phyloP scores from a whole-genome alignment of 2,888 invertebrate species.

The Chrysodeixis includens region DNA sequence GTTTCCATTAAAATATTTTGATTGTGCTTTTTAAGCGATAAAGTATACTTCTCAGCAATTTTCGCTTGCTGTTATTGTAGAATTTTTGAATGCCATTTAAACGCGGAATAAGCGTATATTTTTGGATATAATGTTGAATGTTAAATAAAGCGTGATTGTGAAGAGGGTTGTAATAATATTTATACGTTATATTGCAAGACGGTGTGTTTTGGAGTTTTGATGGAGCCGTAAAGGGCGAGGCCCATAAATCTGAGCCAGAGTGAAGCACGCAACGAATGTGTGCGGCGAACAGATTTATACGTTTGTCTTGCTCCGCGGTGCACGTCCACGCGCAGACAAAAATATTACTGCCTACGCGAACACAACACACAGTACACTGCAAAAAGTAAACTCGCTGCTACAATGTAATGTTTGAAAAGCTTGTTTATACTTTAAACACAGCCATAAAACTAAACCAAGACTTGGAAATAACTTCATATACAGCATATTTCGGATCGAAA shows the following conservation, averaged over 20 bases:
- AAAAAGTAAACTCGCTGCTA: not conserved
- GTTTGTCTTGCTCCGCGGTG: conserved; percentile 72
- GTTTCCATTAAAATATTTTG: conserved; percentile 47
- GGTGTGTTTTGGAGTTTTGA: conserved; percentile 67
- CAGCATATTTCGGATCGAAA: not conserved
- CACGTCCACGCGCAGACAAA: conserved; percentile 71
- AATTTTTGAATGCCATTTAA: conserved; percentile 14
- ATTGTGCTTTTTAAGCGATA: conserved; percentile 44
- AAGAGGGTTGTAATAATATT: conserved; percentile 49
- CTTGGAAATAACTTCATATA: not conserved
- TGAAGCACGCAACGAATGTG: conserved; percentile 77
- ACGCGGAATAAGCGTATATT: not conserved
- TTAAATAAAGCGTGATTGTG: conserved; percentile 25
- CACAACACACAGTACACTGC: conserved; percentile 5
- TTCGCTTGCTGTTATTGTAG: conserved; percentile 12
- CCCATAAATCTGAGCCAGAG: conserved; percentile 75
- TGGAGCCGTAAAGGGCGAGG: conserved; percentile 69
- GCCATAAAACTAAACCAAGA: not conserved
- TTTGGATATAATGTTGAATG: conserved; percentile 19
- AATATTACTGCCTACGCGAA: conserved; percentile 63
- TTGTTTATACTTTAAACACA: not conserved
- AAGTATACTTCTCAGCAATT: conserved; percentile 23
- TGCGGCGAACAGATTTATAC: conserved; percentile 78
- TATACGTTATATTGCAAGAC: conserved; percentile 50
- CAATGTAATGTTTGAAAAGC: not conserved